Percentiles rank a stretch among this genome's conserved stretches.
Conservation (phyloP, 2,113 vertebrate species). For the Alces alces region DNA sequence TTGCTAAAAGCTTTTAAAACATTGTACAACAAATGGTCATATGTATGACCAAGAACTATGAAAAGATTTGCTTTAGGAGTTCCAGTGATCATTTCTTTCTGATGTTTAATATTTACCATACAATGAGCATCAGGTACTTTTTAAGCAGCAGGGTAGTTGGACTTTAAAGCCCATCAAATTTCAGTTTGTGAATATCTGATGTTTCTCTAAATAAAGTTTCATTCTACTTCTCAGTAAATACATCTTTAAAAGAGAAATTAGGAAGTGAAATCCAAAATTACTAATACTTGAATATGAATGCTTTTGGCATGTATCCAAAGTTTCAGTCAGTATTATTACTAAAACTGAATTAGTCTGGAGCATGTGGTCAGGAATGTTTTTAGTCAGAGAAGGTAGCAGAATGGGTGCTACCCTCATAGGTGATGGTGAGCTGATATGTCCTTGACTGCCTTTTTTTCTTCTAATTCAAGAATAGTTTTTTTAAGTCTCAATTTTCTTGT, state of each 20-base stretch:
- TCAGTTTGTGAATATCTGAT: not conserved
- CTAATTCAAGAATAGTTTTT: not conserved
- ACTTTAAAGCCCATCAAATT: not conserved
- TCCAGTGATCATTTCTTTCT: not conserved
- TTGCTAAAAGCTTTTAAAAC: not conserved
- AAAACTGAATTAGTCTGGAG: not conserved
- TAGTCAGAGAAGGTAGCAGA: not conserved
- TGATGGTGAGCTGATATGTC: not conserved
- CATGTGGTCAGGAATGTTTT: not conserved
- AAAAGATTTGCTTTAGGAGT: not conserved
- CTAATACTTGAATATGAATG: not conserved
- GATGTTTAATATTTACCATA: not conserved
- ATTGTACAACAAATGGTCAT: not conserved
- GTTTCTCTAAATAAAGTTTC: not conserved
- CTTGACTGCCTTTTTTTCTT: not conserved
- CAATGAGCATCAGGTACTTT: not conserved
- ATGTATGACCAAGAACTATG: not conserved
- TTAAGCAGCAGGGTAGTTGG: not conserved
- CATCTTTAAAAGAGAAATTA: not conserved
- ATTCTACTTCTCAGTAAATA: conserved; percentile 1
- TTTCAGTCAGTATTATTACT: not conserved
- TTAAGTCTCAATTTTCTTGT: not conserved
- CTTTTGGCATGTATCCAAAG: not conserved
- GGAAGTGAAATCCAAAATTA: not conserved
- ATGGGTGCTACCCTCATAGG: accelerated